A percentile compares a stretch with the other conserved stretches of the same genome.
phyloP scores from a whole-genome alignment of 2,113 vertebrate genomes.

The Poeciliopsis prolifica region DNA sequence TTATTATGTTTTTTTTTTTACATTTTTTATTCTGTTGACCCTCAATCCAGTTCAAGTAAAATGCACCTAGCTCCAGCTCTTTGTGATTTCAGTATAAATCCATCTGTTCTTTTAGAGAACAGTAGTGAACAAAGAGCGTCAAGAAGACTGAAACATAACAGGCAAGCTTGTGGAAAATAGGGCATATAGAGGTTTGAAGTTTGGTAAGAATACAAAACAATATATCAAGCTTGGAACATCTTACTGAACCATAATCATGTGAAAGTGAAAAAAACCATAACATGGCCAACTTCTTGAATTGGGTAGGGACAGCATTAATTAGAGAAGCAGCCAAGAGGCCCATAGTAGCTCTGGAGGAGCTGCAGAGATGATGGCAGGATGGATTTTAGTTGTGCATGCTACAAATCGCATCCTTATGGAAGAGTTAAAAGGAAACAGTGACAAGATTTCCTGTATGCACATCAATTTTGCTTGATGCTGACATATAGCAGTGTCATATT shows the following conservation, averaged over 20 bases:
- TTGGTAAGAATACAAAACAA: too few relatives aligned
- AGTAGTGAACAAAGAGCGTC: not conserved
- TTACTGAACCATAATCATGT: not conserved
- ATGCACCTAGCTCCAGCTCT: not conserved
- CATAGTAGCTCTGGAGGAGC: not conserved
- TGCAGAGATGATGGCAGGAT: not conserved
- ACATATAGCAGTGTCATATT: too few relatives aligned
- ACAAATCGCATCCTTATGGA: not conserved
- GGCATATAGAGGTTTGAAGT: too few relatives aligned
- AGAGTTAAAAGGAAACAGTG: not conserved
- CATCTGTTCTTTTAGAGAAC: not conserved
- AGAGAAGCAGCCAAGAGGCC: not conserved
- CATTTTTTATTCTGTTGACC: not conserved
- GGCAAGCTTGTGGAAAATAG: not conserved
- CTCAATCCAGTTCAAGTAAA: not conserved
- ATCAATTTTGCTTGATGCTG: too few relatives aligned
- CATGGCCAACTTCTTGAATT: not conserved
- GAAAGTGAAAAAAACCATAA: not conserved
- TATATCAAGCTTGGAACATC: not conserved
- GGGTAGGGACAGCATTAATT: not conserved
- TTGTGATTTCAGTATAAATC: not conserved
- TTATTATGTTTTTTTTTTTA: too few relatives aligned
- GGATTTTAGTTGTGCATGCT: not conserved
- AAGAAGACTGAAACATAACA: not conserved
- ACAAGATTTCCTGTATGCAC: too few relatives aligned